These are phyloP conservation scores for Sminthopsis crassicaudata DNA, from an alignment of 2,113 vertebrate genomes.

Conservation along the genomic window DNA sequence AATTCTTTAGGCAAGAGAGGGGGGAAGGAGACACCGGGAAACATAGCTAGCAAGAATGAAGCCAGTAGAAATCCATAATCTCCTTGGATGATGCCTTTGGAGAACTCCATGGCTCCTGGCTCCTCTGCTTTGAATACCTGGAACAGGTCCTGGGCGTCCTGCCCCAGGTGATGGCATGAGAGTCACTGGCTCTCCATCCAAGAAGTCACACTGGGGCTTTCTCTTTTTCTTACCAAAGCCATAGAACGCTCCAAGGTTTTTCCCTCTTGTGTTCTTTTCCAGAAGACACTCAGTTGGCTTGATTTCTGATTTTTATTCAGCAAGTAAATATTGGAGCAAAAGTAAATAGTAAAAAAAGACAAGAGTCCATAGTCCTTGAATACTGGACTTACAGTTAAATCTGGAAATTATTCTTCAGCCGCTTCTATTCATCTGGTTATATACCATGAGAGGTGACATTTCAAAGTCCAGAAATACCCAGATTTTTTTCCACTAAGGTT, in stretches of 20 bases:
- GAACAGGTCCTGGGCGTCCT: background rate
- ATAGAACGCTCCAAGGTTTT: background rate
- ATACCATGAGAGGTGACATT: background rate
- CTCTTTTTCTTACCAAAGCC: background rate
- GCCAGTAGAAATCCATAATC: background rate
- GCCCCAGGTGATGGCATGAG: background rate
- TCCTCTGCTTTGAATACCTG: background rate
- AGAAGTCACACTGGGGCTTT: background rate
- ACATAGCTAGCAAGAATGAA: background rate
- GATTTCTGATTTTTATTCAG: background rate
- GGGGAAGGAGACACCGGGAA: background rate
- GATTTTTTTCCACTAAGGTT: background rate
- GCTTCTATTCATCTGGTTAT: background rate
- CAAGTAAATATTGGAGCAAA: background rate
- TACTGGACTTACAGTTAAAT: background rate
- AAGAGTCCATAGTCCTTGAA: background rate
- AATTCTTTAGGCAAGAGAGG: background rate
- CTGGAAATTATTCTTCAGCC: background rate
- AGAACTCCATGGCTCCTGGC: background rate
- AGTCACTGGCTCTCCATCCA: background rate
- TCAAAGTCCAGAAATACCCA: background rate
- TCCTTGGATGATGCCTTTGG: background rate
- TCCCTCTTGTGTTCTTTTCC: background rate
- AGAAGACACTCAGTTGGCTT: background rate
- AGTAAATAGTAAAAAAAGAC: background rate